Evolutionary conservation across 2,797 vertebrate species (phyloP).

Genomic region (Sebastes iracundus): DNA sequence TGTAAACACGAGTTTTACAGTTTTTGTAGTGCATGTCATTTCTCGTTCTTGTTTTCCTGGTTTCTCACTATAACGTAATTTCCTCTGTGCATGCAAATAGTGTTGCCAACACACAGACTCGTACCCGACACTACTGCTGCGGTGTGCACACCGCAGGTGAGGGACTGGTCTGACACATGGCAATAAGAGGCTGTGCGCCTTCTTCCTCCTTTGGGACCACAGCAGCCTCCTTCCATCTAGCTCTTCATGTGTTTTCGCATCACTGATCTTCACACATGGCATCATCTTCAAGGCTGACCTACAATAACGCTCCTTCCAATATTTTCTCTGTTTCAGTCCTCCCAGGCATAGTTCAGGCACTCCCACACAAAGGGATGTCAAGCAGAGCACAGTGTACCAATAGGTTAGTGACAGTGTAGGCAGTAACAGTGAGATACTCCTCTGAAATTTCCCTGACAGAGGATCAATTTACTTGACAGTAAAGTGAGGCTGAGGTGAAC

Average conservation of each 20-base stretch:
- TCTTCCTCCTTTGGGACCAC: conserved; percentile 28
- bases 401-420: conserved; percentile 10
- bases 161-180: conserved; percentile 38
- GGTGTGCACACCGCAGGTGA: conserved; percentile 32
- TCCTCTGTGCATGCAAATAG: background rate
- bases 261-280: conserved; percentile 51
- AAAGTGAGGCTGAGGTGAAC: background rate
- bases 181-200: conserved; percentile 28
- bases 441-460: conserved; percentile 13
- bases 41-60: background rate
- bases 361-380: conserved; percentile 12
- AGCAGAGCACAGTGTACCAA: background rate
- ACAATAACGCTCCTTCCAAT: conserved; percentile 24
- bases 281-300: conserved; percentile 52
- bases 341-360: conserved; percentile 2
- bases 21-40: background rate
- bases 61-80: background rate
- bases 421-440: background rate
- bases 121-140: background rate
- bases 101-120: background rate
- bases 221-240: conserved; percentile 21
- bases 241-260: conserved; percentile 39
- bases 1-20: background rate
- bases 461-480: conserved; percentile 19
- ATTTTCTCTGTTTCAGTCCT: conserved; percentile 31